Evolutionary conservation across 2,888 invertebrate genomes (phyloP).

Genomic region (Opisthograptis luteolata): DNA sequence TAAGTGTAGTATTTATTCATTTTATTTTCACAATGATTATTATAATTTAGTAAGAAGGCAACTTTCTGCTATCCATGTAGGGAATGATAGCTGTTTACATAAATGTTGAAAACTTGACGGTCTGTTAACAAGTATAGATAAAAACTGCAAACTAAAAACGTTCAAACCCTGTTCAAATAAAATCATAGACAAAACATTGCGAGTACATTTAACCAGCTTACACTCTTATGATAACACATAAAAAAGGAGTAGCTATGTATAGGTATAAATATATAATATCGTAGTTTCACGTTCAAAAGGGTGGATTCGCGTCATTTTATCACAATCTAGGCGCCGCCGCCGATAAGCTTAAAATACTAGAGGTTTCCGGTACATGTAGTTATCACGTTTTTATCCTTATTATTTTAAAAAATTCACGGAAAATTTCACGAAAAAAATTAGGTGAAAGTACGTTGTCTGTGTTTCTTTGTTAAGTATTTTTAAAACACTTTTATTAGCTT

Average conservation of each 20-base stretch:
- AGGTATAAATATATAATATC: slow-evolving; percentile 11
- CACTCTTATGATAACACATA: slow-evolving; percentile 18
- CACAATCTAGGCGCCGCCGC: slow-evolving; percentile 6
- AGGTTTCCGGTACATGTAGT: background rate
- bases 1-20: too few relatives aligned
- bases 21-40: too few relatives aligned
- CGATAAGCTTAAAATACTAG: slow-evolving; percentile 18
- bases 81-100: too few relatives aligned
- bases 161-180: too few relatives aligned
- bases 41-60: too few relatives aligned
- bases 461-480: too few relatives aligned
- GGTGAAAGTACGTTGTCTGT: too few relatives aligned
- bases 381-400: background rate
- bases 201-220: background rate
- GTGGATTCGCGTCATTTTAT: slow-evolving; percentile 9
- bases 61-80: too few relatives aligned
- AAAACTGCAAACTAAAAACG: too few relatives aligned
- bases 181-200: slow-evolving; percentile 8
- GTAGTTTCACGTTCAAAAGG: slow-evolving; percentile 12
- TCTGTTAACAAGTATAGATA: too few relatives aligned
- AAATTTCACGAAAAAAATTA: background rate
- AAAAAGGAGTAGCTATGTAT: slow-evolving; percentile 2
- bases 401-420: background rate
- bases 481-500: too few relatives aligned
- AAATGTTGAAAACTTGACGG: too few relatives aligned